Evolutionary conservation across 1,140 invertebrate genomes (phyloP), one percentile per base, ranked within the genome.

Genomic region (Drosophila biarmipes): DNA sequence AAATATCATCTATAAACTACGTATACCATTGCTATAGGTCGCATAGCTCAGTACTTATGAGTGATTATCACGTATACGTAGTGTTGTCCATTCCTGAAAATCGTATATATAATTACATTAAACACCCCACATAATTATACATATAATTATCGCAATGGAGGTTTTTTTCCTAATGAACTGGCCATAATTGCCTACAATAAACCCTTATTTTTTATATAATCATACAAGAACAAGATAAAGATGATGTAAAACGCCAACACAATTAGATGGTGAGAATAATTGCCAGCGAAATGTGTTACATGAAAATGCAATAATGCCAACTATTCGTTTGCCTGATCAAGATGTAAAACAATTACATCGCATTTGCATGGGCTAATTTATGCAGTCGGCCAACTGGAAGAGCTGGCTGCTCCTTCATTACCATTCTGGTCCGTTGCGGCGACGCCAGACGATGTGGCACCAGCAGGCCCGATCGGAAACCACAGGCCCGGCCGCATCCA

Each of bases 401-500:
- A 17, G 17, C 27, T 27, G 24, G 24, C 46, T 48, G 8, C 48
- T 19, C 2, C 48, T 27, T 1, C 2, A 21, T 66, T 57, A 59
- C 27, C 43, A 48, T 34, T 61, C 37, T 46, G 15, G 53, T 42
- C 31, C 15, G 34, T 21, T 24, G 35, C 0, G 45, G 15, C 45
- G 21, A 37, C 10, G n/a, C 48, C 67, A 81, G 79, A 81, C 79
- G 78, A 78, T 53, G 46, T 63, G 79, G 78, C 79, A 72, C 78
- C 78, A 56, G 12, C 56, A 4, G 24, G 24, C 24, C 24, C 24
- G 15, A 29, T 55, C 21, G 35, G 14, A 34, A 42, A 21, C 27
- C 49, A 43, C 59, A 55, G 64, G 42, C 17, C 17, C 4, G 17
- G 5, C 15, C 21, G 21, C 45, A 57, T 71, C 3, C 2, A 31